phyloP scores from a whole-genome alignment of 2,113 vertebrate species.

The Crypturellus undulatus region DNA sequence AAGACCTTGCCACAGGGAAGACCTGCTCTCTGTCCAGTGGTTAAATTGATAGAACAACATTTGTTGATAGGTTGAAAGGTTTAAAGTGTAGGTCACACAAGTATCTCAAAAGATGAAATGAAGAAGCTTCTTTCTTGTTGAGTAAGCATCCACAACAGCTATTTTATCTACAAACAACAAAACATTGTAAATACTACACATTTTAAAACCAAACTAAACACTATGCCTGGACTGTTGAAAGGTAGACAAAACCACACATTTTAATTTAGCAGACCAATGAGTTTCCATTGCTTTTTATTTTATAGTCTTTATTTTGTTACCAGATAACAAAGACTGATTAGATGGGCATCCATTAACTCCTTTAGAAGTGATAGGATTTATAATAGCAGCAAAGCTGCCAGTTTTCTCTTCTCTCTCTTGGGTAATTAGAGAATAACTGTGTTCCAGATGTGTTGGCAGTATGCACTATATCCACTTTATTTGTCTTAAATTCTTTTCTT shows the following conservation, averaged over 20 bases:
- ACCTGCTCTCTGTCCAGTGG: not conserved
- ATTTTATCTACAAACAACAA: not conserved
- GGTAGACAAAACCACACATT: not conserved
- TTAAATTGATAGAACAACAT: not conserved
- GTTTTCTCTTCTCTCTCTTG: conserved; percentile 42
- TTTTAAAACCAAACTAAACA: conserved; percentile 44
- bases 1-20: not conserved
- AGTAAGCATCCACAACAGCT: not conserved
- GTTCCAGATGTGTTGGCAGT: conserved; percentile 65
- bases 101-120: not conserved
- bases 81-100: not conserved
- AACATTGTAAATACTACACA: not conserved
- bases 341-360: conserved; percentile 45
- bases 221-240: not conserved
- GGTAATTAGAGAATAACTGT: conserved; percentile 49
- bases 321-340: conserved; percentile 51
- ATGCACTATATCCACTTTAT: not conserved
- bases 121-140: not conserved
- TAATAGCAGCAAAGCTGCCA: conserved; percentile 52
- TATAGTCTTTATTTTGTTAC: conserved; percentile 31
- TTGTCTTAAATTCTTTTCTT: conserved; percentile 10
- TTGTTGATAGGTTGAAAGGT: not conserved
- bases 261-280: not conserved
- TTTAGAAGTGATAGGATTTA: conserved; percentile 42
- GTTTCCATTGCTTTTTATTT: conserved; percentile 20